Conservation (phyloP, 2,888 invertebrate genomes). For the Diloba caeruleocephala region DNA sequence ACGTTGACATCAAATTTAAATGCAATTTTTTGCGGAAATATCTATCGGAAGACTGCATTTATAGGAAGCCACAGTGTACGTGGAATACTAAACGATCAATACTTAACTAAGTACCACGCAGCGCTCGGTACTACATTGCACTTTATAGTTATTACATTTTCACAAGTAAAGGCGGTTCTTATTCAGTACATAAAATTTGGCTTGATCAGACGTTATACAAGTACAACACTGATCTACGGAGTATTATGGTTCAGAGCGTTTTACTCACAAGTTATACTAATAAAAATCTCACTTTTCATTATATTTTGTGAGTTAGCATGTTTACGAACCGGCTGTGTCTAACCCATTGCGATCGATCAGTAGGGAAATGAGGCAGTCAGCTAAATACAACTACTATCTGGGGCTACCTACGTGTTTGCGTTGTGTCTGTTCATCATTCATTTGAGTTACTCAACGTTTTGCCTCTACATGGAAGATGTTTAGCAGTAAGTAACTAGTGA, state of each 20-base stretch:
- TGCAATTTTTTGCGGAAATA: slow-evolving; percentile 85
- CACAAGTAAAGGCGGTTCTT: slow-evolving; percentile 84
- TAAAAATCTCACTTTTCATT: slow-evolving; percentile 74
- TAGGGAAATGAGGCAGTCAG: slow-evolving; percentile 71
- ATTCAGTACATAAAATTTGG: slow-evolving; percentile 86
- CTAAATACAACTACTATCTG: slow-evolving; percentile 61
- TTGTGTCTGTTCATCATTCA: slow-evolving; percentile 40
- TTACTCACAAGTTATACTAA: slow-evolving; percentile 66
- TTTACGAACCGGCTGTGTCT: slow-evolving; percentile 44
- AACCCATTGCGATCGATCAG: slow-evolving; percentile 52
- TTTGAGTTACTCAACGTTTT: slow-evolving; percentile 50
- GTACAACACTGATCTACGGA: slow-evolving; percentile 81
- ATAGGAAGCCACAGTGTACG: slow-evolving; percentile 87
- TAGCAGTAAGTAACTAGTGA: slow-evolving; percentile 58
- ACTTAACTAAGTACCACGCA: slow-evolving; percentile 85
- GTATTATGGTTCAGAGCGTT: slow-evolving; percentile 73
- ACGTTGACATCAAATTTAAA: slow-evolving; percentile 81
- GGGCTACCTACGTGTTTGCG: slow-evolving; percentile 58
- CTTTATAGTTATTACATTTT: slow-evolving; percentile 78
- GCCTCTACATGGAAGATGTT: slow-evolving; percentile 61
- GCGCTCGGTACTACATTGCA: slow-evolving; percentile 81
- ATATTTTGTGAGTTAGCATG: slow-evolving; percentile 64
- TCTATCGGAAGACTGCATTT: slow-evolving; percentile 88
- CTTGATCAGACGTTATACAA: slow-evolving; percentile 79
- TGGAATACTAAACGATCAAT: slow-evolving; percentile 81